These are phyloP conservation scores for Hystrix brachyura DNA, from an alignment of 2,113 vertebrate genomes.

Conservation along the genomic window DNA sequence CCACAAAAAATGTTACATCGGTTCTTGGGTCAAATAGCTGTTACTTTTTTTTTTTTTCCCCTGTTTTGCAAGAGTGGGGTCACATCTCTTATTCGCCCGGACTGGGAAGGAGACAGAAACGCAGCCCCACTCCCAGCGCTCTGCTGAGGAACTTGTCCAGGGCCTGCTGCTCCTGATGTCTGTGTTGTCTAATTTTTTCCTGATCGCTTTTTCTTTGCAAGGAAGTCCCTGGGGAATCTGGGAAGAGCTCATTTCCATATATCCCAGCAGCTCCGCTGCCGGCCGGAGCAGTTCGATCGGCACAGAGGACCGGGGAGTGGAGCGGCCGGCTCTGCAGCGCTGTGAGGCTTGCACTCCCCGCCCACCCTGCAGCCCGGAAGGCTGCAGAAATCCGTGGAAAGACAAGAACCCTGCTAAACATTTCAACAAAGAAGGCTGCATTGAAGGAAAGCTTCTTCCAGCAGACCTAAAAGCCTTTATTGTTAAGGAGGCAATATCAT, in stretches of 20 bases:
- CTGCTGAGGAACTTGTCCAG: slow-evolving; percentile 11
- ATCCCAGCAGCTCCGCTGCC: not conserved
- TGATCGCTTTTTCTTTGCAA: not conserved
- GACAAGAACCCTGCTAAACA: slow-evolving; percentile 15
- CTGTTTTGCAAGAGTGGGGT: not conserved
- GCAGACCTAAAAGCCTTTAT: not conserved
- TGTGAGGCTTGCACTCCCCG: not conserved
- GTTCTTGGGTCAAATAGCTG: slow-evolving; percentile 59
- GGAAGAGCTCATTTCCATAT: slow-evolving; percentile 61
- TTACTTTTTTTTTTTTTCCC: slow-evolving; percentile 48
- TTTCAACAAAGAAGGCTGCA: not conserved
- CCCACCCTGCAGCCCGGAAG: too few species aligned
- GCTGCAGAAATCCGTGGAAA: not conserved
- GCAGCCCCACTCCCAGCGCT: not conserved
- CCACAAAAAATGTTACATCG: slow-evolving; percentile 47
- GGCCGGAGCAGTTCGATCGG: not conserved
- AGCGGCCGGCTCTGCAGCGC: too few species aligned
- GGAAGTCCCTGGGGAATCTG: slow-evolving; percentile 24
- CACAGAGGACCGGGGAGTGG: not conserved
- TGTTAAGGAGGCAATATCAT: not conserved
- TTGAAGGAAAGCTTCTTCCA: not conserved
- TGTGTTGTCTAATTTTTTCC: slow-evolving; percentile 53
- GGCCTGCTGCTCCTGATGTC: slow-evolving; percentile 7
- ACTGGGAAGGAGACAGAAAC: not conserved
- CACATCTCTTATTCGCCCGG: not conserved